Percentiles rank a stretch among this genome's conserved stretches.
Evolutionary conservation across 2,797 vertebrate species (phyloP).

Genomic region (Crenichthys baileyi): DNA sequence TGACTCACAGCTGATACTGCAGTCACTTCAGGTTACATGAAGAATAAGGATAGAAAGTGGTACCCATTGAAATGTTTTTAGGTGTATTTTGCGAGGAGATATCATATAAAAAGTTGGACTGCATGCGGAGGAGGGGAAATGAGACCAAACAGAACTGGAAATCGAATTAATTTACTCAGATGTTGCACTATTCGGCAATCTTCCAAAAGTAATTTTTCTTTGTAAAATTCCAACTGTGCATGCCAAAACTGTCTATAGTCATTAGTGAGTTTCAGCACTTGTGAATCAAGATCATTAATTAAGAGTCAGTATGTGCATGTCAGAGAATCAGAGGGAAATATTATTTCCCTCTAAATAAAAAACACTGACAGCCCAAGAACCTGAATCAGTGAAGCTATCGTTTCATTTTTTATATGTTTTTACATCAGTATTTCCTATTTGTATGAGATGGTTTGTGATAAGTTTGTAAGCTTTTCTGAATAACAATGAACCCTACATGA

Average conservation of each 20-base stretch:
- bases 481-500: conserved; percentile 61
- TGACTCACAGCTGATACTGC: conserved; percentile 67
- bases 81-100: background rate
- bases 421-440: conserved; percentile 12
- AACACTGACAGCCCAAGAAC: conserved; percentile 42
- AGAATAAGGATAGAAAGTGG: conserved; percentile 18
- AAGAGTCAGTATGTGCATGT: conserved; percentile 51
- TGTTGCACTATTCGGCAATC: background rate
- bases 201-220: background rate
- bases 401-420: conserved; percentile 28
- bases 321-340: conserved; percentile 51
- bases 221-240: background rate
- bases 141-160: background rate
- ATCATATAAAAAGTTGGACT: background rate
- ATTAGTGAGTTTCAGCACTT: conserved; percentile 25
- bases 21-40: conserved; percentile 47
- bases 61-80: conserved; percentile 19
- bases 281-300: conserved; percentile 44
- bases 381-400: conserved; percentile 37
- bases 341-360: conserved; percentile 43
- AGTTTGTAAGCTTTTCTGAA: conserved; percentile 35
- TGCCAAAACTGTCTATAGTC: conserved; percentile 5
- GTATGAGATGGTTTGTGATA: conserved; percentile 15
- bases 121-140: background rate
- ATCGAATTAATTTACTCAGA: background rate